Evolutionary conservation across 2,888 invertebrate genomes (phyloP).

Genomic region (Calliphora vomitoria): DNA sequence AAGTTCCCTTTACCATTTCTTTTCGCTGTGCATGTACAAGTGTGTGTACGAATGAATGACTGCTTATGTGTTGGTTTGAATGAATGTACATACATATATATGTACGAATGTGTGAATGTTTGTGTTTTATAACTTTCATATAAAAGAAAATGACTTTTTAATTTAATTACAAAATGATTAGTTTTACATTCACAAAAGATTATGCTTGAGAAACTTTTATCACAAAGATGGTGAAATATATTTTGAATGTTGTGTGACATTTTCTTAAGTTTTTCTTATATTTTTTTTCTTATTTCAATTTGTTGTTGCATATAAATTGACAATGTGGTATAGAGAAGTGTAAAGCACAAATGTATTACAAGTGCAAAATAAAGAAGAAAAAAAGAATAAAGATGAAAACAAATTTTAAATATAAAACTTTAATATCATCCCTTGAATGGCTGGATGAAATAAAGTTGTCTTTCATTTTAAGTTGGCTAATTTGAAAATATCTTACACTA

Average conservation of each 20-base stretch:
- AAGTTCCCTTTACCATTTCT: slow-evolving; percentile 67
- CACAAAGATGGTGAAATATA: slow-evolving; percentile 63
- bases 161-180: slow-evolving; percentile 75
- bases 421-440: slow-evolving; percentile 9
- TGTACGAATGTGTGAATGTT: slow-evolving; percentile 26
- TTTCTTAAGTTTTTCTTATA: slow-evolving; percentile 50
- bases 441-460: slow-evolving; percentile 23
- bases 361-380: background rate
- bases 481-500: slow-evolving; percentile 13
- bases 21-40: slow-evolving; percentile 34
- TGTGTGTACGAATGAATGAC: slow-evolving; percentile 1
- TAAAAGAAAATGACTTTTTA: slow-evolving; percentile 74
- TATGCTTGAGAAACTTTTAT: slow-evolving; percentile 64
- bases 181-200: slow-evolving; percentile 73
- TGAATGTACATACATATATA: too few relatives aligned
- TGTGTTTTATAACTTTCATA: slow-evolving; percentile 68
- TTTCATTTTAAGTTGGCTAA: slow-evolving; percentile 21
- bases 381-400: background rate
- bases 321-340: slow-evolving; percentile 23
- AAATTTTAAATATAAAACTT: slow-evolving; percentile 19
- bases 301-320: slow-evolving; percentile 36
- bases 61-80: background rate
- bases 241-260: slow-evolving; percentile 53
- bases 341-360: slow-evolving; percentile 30
- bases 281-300: slow-evolving; percentile 12